phyloP scores from a whole-genome alignment of 2,888 invertebrate genomes.

The Lingula anatina region DNA sequence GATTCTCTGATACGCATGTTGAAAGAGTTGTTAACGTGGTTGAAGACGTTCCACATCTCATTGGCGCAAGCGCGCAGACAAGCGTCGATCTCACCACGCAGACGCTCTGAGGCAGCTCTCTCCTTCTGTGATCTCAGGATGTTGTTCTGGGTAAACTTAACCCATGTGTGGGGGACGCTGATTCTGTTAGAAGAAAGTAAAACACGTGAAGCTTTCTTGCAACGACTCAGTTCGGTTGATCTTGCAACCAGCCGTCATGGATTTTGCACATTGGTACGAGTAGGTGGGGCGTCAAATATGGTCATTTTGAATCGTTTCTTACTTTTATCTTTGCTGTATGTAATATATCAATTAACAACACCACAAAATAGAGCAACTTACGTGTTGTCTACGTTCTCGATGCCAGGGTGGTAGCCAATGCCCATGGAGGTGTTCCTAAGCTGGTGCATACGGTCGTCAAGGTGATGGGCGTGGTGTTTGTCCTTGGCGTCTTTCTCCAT shows the following conservation, averaged over 20 bases:
- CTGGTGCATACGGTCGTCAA: constrained; percentile 51
- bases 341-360: not conserved
- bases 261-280: not conserved
- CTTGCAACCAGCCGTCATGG: not conserved
- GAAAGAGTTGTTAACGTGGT: constrained; percentile 50
- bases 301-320: too few relatives aligned
- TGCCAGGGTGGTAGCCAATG: constrained; percentile 47
- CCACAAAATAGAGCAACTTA: constrained; percentile 16
- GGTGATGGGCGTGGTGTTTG: constrained; percentile 71
- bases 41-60: constrained; percentile 53
- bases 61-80: constrained; percentile 46
- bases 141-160: constrained; percentile 51
- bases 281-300: too few relatives aligned
- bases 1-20: constrained; percentile 48
- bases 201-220: too few relatives aligned
- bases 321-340: too few relatives aligned
- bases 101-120: constrained; percentile 45
- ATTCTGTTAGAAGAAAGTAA: constrained; percentile 55
- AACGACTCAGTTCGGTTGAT: not conserved
- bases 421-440: constrained; percentile 44
- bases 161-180: constrained; percentile 60
- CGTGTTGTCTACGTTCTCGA: constrained; percentile 51
- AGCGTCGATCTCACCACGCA: constrained; percentile 49
- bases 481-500: constrained; percentile 83
- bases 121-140: constrained; percentile 50